A percentile compares a stretch with the other conserved stretches of the same genome.
These are phyloP conservation scores for Varanus salvator DNA, from an alignment of 2,113 vertebrate species.

Conservation along the genomic window DNA sequence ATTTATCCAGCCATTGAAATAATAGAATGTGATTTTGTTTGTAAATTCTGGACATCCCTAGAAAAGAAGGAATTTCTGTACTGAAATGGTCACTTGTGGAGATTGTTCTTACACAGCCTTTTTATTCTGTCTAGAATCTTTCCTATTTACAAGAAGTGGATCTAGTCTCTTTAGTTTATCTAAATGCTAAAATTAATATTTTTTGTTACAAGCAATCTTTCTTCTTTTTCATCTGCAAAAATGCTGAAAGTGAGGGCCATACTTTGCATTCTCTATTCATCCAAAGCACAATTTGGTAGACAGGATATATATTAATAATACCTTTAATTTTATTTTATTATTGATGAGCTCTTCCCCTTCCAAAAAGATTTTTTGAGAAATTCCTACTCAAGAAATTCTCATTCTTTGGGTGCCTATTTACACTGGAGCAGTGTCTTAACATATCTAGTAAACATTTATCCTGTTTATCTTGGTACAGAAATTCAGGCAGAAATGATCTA, in stretches of 20 bases:
- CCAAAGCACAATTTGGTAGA: slow-evolving; percentile 58
- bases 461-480: slow-evolving; percentile 60
- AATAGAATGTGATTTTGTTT: slow-evolving; percentile 44
- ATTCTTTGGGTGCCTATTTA: slow-evolving; percentile 66
- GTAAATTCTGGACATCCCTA: slow-evolving; percentile 46
- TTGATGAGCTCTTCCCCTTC: slow-evolving; percentile 55
- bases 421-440: slow-evolving; percentile 63
- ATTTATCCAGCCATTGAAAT: slow-evolving; percentile 42
- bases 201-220: slow-evolving; percentile 56
- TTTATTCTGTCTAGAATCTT: slow-evolving; percentile 67
- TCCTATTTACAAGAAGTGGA: slow-evolving; percentile 61
- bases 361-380: slow-evolving; percentile 56
- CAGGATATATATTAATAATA: slow-evolving; percentile 58
- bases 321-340: slow-evolving; percentile 61
- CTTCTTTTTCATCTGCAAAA: slow-evolving; percentile 61
- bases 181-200: slow-evolving; percentile 68
- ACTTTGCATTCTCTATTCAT: slow-evolving; percentile 56
- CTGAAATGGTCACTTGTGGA: slow-evolving; percentile 68
- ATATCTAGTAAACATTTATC: slow-evolving; percentile 59
- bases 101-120: slow-evolving; percentile 63
- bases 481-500: slow-evolving; percentile 71
- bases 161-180: slow-evolving; percentile 64
- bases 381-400: slow-evolving; percentile 61
- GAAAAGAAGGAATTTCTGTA: slow-evolving; percentile 61
- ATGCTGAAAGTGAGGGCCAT: slow-evolving; percentile 46